A percentile compares a stretch with the other conserved stretches of the same genome.
These are phyloP conservation scores for Graphium colonna DNA, from an alignment of 2,888 invertebrate genomes.

Conservation along the genomic window DNA sequence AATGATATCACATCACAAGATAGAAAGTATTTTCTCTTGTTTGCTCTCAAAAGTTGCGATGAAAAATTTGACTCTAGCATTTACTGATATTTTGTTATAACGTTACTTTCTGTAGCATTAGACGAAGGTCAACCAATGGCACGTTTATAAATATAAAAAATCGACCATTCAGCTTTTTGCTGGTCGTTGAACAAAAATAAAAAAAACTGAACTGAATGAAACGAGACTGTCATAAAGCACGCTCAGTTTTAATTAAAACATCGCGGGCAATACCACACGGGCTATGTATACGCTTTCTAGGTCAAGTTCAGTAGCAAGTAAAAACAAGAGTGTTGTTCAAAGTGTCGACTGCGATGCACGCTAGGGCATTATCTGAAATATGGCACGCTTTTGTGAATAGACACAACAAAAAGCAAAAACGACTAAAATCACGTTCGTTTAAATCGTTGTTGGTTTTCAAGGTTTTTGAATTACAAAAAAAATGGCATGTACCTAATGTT, in stretches of 20 bases:
- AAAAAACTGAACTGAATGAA: slow-evolving; percentile 15
- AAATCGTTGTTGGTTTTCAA: neutral
- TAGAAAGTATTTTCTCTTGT: no score
- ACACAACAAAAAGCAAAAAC: neutral
- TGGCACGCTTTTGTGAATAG: neutral
- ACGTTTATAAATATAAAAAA: slow-evolving; percentile 6
- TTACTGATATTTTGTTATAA: neutral
- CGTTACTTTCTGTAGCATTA: neutral
- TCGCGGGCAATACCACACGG: slow-evolving; percentile 3
- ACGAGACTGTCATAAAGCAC: slow-evolving; percentile 18
- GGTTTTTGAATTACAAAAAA: no score
- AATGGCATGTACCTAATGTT: no score
- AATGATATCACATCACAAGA: no score
- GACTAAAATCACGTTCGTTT: neutral
- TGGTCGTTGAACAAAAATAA: slow-evolving; percentile 4
- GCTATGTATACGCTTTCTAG: slow-evolving; percentile 17
- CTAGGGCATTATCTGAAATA: slow-evolving; percentile 5
- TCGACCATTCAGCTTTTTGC: neutral
- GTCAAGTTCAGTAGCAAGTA: slow-evolving; percentile 22
- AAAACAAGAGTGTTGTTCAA: slow-evolving; percentile 16
- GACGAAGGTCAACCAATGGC: slow-evolving; percentile 2
- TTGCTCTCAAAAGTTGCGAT: no score
- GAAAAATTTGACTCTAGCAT: no score
- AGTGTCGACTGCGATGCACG: slow-evolving; percentile 4
- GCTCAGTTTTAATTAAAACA: slow-evolving; percentile 24